Conservation (phyloP, 2,113 vertebrate species). For the Erythrocercus mccallii region DNA sequence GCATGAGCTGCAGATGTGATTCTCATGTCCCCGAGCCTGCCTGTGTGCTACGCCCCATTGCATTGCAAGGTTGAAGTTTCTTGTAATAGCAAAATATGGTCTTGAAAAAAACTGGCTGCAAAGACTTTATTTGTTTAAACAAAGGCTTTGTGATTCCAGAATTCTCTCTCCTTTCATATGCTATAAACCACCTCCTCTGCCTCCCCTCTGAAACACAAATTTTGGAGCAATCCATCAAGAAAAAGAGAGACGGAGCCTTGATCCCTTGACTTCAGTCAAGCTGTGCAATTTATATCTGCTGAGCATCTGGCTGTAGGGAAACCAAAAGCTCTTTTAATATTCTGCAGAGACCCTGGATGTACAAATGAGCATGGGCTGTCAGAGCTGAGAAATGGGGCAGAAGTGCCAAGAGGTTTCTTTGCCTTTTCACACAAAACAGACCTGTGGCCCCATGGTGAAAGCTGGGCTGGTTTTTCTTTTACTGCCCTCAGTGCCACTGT, state of each 20-base stretch:
- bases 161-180: constrained; percentile 26
- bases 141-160: constrained; percentile 33
- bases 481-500: not conserved
- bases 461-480: not conserved
- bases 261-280: constrained; percentile 52
- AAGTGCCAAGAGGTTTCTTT: constrained; percentile 20
- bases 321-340: constrained; percentile 23
- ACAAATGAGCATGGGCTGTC: not conserved
- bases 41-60: not conserved
- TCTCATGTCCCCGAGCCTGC: not conserved
- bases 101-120: not conserved
- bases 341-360: constrained; percentile 24
- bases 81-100: not conserved
- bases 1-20: not conserved
- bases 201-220: constrained; percentile 47
- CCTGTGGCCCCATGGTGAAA: not conserved
- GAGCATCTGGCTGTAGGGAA: constrained; percentile 52
- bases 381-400: constrained; percentile 22
- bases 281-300: constrained; percentile 53
- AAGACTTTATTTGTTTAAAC: constrained; percentile 39
- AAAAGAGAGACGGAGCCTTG: constrained; percentile 47
- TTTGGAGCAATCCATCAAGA: constrained; percentile 44
- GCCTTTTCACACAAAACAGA: not conserved
- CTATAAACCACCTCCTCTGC: not conserved
- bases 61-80: constrained; percentile 11